Conservation (phyloP, 1,140 invertebrate genomes). For the Zophobas atratus region DNA sequence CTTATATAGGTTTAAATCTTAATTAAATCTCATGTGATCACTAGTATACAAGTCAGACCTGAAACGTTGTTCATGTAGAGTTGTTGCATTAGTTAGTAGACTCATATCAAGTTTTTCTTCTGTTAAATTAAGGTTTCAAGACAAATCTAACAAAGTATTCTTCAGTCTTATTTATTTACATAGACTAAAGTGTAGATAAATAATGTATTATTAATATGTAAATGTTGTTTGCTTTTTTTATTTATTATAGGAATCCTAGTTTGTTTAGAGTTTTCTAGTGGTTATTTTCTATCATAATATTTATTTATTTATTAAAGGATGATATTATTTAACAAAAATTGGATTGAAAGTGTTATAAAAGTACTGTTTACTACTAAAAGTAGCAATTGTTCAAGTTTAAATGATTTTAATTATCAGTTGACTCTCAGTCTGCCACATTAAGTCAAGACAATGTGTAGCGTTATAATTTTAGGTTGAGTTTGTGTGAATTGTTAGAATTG, state of each 20-base stretch:
- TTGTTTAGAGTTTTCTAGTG: slow-evolving; percentile 46
- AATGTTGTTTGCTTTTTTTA: slow-evolving; percentile 57
- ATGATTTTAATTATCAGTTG: slow-evolving; percentile 56
- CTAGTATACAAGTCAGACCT: slow-evolving; percentile 35
- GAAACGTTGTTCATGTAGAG: slow-evolving; percentile 11
- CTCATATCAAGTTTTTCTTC: slow-evolving; percentile 37
- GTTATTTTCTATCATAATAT: slow-evolving; percentile 46
- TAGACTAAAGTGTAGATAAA: slow-evolving; percentile 43
- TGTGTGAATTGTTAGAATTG: slow-evolving; percentile 63
- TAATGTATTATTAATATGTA: slow-evolving; percentile 53
- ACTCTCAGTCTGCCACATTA: slow-evolving; percentile 22
- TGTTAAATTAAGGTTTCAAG: slow-evolving; percentile 58
- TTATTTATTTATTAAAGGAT: slow-evolving; percentile 41
- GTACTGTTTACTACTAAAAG: slow-evolving; percentile 46
- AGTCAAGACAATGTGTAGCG: slow-evolving; percentile 50
- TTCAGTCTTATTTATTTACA: slow-evolving; percentile 41
- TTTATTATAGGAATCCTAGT: slow-evolving; percentile 47
- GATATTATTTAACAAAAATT: slow-evolving; percentile 48
- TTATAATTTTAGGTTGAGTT: slow-evolving; percentile 60
- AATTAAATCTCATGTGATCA: slow-evolving; percentile 23
- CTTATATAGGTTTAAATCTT: background rate
- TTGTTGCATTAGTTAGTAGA: slow-evolving; percentile 20
- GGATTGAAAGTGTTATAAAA: slow-evolving; percentile 51
- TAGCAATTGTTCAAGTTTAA: slow-evolving; percentile 53
- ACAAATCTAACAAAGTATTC: slow-evolving; percentile 36